Base-by-base conservation (phyloP, 2,113 vertebrate genomes). In the Shinisaurus crocodilurus region DNA sequence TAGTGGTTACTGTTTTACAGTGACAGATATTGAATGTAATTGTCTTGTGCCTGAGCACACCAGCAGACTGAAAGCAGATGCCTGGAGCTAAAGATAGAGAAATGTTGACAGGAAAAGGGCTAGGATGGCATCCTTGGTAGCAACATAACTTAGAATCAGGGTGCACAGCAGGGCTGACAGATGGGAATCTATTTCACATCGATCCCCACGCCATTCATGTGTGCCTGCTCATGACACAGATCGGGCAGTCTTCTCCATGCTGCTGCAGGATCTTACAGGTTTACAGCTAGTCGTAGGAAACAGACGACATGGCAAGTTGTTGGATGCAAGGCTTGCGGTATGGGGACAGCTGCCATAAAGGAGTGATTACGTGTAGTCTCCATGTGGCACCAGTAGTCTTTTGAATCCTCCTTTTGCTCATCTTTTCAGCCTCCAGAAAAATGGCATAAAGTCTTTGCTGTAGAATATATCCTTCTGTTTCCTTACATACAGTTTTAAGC, bases 1-100 rank as follows among this genome's bases (percentile, higher is more conserved):
- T 98, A 98, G 95, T 96, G 95, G 93, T 97, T 96, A 96, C 94
- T 96, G 93, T 96, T 95, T 95, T 95, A 96, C 89, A 94, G 93
- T 96, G 98, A 98, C 97, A 97, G 97, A 97, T 96, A 95, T 96
- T 97, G 97, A 98, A 98, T 98, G 97, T 98, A 97, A 95, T 92
- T 88, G 89, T 96, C 86, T 94, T 95, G 95, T 97, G 97, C 97
- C 97, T 98, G 97, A 97, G 95, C 96, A 97, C 96, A 98, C 96
- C 97, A 97, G 97, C 97, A 95, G 88, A 95, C 89, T 91, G 94
- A 95, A 95, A 91, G 84, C 95, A 91, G 85, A 92, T 94, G 88
- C 91, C 77, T 79, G 91, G 82, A 93, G 87, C 92, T 90, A 91
- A 92, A 92, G 94, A 87, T 88, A 90, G 89, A 90, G 93, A 90